Percentiles rank a stretch among this genome's conserved stretches.
Conservation (phyloP, 2,888 invertebrate species). For the Sesamia inferens region DNA sequence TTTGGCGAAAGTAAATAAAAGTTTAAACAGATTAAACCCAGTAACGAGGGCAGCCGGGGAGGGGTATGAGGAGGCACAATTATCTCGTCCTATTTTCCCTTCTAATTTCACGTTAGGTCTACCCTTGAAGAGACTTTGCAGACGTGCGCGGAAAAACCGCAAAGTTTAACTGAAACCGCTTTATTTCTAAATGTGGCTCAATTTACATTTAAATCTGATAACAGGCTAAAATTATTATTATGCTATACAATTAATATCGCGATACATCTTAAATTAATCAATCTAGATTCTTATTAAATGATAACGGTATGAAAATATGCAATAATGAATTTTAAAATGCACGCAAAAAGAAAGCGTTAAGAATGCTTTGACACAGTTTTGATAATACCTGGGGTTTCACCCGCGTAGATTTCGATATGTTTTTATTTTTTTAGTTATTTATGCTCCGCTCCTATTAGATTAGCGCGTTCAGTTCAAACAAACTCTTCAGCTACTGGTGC, state of each 20-base stretch:
- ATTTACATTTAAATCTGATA: neutral
- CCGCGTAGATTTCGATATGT: too few relatives aligned
- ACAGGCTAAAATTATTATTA: neutral
- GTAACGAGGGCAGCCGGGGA: slow-evolving; percentile 78
- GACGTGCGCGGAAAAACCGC: slow-evolving; percentile 67
- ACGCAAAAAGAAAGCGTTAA: slow-evolving; percentile 10
- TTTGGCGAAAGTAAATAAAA: slow-evolving; percentile 87
- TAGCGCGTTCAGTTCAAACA: too few relatives aligned
- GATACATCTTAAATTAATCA: slow-evolving; percentile 17
- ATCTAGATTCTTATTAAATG: slow-evolving; percentile 5
- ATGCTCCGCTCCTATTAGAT: too few relatives aligned
- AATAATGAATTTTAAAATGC: slow-evolving; percentile 25
- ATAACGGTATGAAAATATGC: slow-evolving; percentile 18
- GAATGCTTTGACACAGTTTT: slow-evolving; percentile 13
- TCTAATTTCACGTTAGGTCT: slow-evolving; percentile 86
- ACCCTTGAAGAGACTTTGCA: slow-evolving; percentile 68
- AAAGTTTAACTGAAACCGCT: neutral
- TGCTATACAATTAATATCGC: slow-evolving; percentile 8
- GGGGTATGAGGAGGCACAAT: slow-evolving; percentile 77
- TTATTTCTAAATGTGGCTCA: neutral
- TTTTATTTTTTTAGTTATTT: too few relatives aligned
- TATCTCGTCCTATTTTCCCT: slow-evolving; percentile 89
- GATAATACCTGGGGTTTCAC: too few relatives aligned
- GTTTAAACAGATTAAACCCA: slow-evolving; percentile 88
- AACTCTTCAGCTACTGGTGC: too few relatives aligned